Percentiles rank a stretch among this genome's conserved stretches.
phyloP scores from a whole-genome alignment of 2,797 vertebrate species.

The Stomatorhinus walkeri region DNA sequence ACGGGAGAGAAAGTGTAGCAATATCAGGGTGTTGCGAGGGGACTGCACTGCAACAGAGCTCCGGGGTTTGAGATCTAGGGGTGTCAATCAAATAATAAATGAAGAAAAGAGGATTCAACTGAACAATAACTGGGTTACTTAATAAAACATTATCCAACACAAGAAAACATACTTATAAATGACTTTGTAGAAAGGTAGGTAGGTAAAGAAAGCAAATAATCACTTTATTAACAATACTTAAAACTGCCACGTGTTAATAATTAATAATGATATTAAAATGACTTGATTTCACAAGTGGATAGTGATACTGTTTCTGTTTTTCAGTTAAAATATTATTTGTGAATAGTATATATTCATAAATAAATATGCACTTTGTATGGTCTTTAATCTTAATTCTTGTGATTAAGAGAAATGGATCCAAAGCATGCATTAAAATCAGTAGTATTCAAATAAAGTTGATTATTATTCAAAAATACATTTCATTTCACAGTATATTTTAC shows the following conservation, averaged over 20 bases:
- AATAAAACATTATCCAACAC: constrained; percentile 8
- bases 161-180: not conserved
- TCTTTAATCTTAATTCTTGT: not conserved
- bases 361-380: not conserved
- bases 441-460: constrained; percentile 31
- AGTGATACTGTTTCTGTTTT: not conserved
- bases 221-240: not conserved
- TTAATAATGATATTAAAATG: constrained; percentile 25
- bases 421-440: constrained; percentile 23
- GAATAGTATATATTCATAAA: not conserved
- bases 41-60: constrained; percentile 29
- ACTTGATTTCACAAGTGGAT: constrained; percentile 37
- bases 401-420: not conserved
- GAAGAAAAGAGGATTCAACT: constrained; percentile 45
- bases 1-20: constrained; percentile 24
- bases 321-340: not conserved
- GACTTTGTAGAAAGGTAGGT: not conserved
- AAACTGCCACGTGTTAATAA: not conserved
- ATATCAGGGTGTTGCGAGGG: constrained; percentile 26
- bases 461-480: constrained; percentile 31
- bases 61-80: constrained; percentile 30
- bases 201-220: not conserved
- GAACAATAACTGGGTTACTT: constrained; percentile 37
- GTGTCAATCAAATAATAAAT: constrained; percentile 45
- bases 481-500: constrained; percentile 24